Conservation (phyloP, 2,888 invertebrate genomes). For the Cryptosula pallasiana region DNA sequence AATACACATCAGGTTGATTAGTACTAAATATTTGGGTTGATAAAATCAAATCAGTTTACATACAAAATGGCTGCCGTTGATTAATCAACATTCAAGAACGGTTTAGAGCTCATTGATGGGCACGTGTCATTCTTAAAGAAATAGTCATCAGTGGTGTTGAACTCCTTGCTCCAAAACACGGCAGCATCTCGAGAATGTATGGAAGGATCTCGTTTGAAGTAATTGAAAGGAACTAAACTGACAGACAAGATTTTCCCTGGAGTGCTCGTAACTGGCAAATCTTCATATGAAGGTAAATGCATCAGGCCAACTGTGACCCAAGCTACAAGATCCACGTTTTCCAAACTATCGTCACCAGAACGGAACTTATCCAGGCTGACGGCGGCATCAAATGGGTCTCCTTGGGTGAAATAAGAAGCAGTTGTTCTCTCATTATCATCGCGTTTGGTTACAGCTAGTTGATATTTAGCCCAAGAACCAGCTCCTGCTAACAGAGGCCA, state of each 20-base stretch:
- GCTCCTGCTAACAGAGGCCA: constrained; percentile 30
- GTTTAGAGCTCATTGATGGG: background rate
- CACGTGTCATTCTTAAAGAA: background rate
- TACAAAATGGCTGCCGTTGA: background rate
- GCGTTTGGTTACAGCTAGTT: constrained; percentile 39
- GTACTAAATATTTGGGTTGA: too few species aligned
- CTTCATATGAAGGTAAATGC: constrained; percentile 45
- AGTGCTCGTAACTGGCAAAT: constrained; percentile 41
- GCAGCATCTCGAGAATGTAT: constrained; percentile 37
- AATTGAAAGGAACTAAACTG: constrained; percentile 45
- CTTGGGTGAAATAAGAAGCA: constrained; percentile 40
- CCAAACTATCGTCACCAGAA: constrained; percentile 38
- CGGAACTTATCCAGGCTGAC: constrained; percentile 41
- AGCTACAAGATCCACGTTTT: constrained; percentile 43
- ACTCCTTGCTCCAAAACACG: background rate
- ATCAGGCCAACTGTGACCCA: constrained; percentile 45
- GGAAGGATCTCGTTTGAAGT: constrained; percentile 42
- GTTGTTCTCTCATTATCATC: constrained; percentile 40
- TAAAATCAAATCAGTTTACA: too few species aligned
- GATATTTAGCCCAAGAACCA: constrained; percentile 39
- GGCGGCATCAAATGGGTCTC: constrained; percentile 41
- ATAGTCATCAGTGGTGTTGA: background rate
- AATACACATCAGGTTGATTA: too few species aligned
- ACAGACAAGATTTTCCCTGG: constrained; percentile 38
- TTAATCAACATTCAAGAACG: background rate